Evolutionary conservation across 2,797 vertebrate species (phyloP), one percentile per base, ranked within the genome.

Genomic region (Merluccius polli): DNA sequence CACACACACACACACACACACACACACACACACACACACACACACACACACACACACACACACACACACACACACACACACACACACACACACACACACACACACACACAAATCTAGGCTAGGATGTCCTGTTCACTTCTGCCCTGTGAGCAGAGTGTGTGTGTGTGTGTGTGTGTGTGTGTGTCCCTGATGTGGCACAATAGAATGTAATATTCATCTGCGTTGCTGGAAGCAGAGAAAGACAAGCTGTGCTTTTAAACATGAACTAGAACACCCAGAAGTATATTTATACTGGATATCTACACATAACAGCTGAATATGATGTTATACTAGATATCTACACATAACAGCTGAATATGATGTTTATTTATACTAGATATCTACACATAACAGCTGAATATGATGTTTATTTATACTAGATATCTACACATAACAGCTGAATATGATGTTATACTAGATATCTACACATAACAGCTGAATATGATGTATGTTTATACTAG

Each of bases 71-170:
- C 67, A 73, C 63, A 73, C 67, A 21, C 4, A 38, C 33, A 36
- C 52, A 74, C n/a, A 72, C 67, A 73, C 63, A 73, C 67, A 21
- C 4, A 38, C 33, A 36, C 52, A 74, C n/a, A n/a, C n/a, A n/a
- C n/a, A 33, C 44, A 67, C 21, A 78, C 72, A 73, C 72, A 73
- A 88, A 90, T 89, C 85, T 89, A 89, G 86, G 86, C 87, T 89
- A 83, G 86, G 86, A 89, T 81, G 87, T 90, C 86, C 86, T 88
- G 90, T 92, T 87, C 88, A 78, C 79, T 87, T 84, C 82, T 81
- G 75, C 74, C 71, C 83, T 31, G 1, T 24, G 32, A 36, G 16
- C 59, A 48, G 21, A 3, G 41, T 11, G 10, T 41, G 35, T 72
- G 70, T 41, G 70, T 72, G 70, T 72, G 70, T 41, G 70, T 71